Base-by-base conservation (phyloP, 2,113 vertebrate genomes). In the Callorhinus ursinus region DNA sequence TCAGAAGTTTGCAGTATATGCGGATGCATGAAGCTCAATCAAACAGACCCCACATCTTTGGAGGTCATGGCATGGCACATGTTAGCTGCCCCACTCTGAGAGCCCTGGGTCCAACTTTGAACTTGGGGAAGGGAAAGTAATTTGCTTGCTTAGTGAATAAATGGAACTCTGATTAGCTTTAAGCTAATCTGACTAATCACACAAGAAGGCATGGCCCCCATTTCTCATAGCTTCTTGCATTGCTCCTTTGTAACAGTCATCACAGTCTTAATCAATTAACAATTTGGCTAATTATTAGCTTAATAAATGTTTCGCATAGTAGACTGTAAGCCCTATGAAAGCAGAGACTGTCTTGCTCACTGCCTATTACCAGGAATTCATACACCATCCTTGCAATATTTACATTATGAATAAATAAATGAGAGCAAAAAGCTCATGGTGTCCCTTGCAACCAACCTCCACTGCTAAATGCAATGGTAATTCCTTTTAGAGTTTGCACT, bases 121-220 rank as follows among this genome's bases (percentile, higher is more conserved):
- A 93, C 63, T 39, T 46, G 51, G 55, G 39, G 8, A 65, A 89
- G 55, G 71, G 74, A 71, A 28, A 36, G 7, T 31, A 39, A 59
- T 95, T 53, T 95, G 57, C 92, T 87, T 91, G 11, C 79, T 94
- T 36, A 88, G 42, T 33, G 77, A 91, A 61, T 74, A 83, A 91
- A 53, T 33, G 12, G 63, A 87, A 84, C 69, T 61, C 88, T 59
- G 76, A 76, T 76, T 69, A 83, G 76, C 42, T 95, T 61, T 57
- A 46, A 46, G 46, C 46, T 46, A 46, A 46, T 46, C 61, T 67
- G 39, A 79, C 22, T 87, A 87, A 81, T 67, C 51, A 59, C 42
- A 46, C 46, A 31, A 88, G 42, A 91, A 87, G 65, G 26, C 28
- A 59, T 74, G 69, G 61, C 31, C 71, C 57, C 85, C 67, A 46